Base-by-base conservation (phyloP, 37 sponge, comb jelly and placozoan genomes). In the Geodia barretti region DNA sequence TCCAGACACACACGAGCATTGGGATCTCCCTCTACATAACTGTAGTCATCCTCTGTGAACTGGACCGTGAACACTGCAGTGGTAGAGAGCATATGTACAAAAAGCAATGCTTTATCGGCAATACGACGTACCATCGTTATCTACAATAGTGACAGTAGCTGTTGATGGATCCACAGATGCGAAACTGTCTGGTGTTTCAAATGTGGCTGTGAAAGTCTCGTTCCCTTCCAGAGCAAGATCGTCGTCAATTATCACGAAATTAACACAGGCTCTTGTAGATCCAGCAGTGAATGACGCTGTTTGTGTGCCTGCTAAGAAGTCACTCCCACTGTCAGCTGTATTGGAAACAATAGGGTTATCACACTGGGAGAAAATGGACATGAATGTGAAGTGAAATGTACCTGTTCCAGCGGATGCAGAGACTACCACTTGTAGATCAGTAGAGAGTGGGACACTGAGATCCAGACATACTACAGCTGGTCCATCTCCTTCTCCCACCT, bases 61-160 rank as follows among this genome's bases (percentile, higher is more conserved):
- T 14, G 54, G 14, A 47, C 54, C 54, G 14, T 17, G 14, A 47
- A 14, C 54, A 47, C 54, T 47, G 54, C n/a, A n/a, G n/a, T n/a
- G n/a, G n/a, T n/a, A n/a, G n/a, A n/a, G n/a, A 47, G 14, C 54
- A 47, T 14, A 47, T 7, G 7, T 17, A 47, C 14, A 47, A 47
- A 17, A 14, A 47, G 11, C 7, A 47, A 47, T 14, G 54, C 7
- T 47, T 47, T 17, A 14, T 47, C 14, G 14, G 7, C 14, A 47
- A 47, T 7, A n/a, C 7, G 14, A 3, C 81, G 39, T 72, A 79
- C 73, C 62, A 65, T 87, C 87, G 39, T 87, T 31, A 74, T 87
- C 87, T 0, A 28, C 63, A 37, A 87, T 80, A 29, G 39, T 74
- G 4, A 87, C 76, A 5, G 42, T 66, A 20, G 87, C 87, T 3